Conservation (phyloP, 2,113 vertebrate genomes). For the Pyrgilauda ruficollis region DNA sequence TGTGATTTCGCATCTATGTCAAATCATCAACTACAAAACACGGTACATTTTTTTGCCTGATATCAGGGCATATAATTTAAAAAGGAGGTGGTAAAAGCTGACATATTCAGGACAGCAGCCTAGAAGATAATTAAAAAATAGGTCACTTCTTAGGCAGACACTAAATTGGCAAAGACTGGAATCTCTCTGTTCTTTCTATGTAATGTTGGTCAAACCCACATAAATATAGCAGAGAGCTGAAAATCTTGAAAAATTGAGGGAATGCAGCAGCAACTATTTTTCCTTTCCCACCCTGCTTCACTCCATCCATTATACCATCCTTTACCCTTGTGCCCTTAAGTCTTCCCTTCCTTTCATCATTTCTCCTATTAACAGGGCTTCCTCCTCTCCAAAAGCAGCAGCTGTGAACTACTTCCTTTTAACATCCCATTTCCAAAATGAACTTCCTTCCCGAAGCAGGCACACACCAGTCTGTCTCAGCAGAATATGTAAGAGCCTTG, state of each 20-base stretch:
- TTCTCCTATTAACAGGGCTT: background rate
- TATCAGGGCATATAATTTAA: background rate
- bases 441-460: background rate
- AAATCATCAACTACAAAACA: background rate
- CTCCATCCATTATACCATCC: background rate
- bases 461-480: background rate
- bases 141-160: background rate
- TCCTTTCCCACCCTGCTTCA: background rate
- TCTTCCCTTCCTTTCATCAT: background rate
- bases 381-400: background rate
- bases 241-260: background rate
- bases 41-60: background rate
- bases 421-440: background rate
- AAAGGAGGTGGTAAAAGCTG: background rate
- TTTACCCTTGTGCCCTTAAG: background rate
- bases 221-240: background rate
- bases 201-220: background rate
- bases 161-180: background rate
- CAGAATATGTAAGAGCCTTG: background rate
- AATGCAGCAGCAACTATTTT: background rate
- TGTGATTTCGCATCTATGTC: background rate
- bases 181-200: fast-evolving
- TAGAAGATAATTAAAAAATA: conserved; percentile 1
- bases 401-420: background rate
- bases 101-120: background rate